Conservation (phyloP, 1,140 invertebrate species). For the Ctenoplectra terminalis region DNA sequence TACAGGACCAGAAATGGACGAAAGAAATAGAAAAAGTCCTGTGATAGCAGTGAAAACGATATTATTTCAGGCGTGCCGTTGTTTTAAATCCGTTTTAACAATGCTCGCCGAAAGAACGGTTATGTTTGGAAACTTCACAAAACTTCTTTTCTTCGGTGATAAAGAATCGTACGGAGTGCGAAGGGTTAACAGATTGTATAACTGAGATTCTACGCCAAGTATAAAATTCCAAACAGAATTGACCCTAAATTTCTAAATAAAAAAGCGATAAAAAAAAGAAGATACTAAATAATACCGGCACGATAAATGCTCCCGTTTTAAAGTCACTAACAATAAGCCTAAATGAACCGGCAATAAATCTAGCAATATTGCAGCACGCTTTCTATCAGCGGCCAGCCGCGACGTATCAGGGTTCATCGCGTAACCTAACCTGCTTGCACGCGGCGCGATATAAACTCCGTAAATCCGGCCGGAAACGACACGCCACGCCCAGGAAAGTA, state of each 20-base stretch:
- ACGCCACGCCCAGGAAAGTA: too few species aligned
- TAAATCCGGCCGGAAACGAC: conserved; percentile 11
- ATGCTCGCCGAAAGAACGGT: conserved; percentile 14
- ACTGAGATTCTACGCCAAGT: too few species aligned
- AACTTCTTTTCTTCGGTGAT: too few species aligned
- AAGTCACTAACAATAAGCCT: too few species aligned
- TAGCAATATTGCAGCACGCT: not conserved
- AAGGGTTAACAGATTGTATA: too few species aligned
- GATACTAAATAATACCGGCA: too few species aligned
- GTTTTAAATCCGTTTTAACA: conserved; percentile 21
- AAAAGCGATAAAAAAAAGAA: not conserved
- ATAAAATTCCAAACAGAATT: too few species aligned
- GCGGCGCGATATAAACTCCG: conserved; percentile 30
- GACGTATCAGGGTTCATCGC: conserved; percentile 24
- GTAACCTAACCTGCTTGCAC: conserved; percentile 4
- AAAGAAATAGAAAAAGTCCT: not conserved
- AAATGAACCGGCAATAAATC: not conserved
- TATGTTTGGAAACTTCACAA: too few species aligned
- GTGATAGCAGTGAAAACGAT: not conserved
- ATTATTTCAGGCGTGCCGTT: not conserved
- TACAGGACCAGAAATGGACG: not conserved
- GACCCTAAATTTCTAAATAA: too few species aligned
- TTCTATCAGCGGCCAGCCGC: not conserved
- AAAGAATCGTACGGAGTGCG: too few species aligned
- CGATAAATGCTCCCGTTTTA: not conserved